Evolutionary conservation across 2,113 vertebrate genomes (phyloP), one percentile per base, ranked within the genome.

Genomic region (Benitochromis conjunctus): DNA sequence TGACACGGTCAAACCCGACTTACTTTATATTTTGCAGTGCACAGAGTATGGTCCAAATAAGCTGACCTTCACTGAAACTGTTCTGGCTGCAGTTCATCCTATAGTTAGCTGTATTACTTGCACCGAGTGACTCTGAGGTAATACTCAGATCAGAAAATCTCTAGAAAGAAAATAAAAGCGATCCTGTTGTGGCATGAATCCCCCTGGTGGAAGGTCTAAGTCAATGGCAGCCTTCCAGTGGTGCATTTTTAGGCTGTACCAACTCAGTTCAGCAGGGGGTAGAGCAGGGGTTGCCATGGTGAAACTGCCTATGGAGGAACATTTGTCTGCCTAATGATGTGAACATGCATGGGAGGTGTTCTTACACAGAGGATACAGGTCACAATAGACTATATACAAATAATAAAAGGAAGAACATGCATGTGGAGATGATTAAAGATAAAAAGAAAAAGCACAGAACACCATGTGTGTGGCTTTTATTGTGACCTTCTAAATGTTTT

Each of bases 291-390:
- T 86, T 88, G 41, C 83, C 86, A 89, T 80, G 57, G 86, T 54
- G 79, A 88, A 31, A 21, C 46, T 58, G 56, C 46, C 77, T 64
- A 60, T 64, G 56, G 58, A 86, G 87, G 53, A 53, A 83, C 55
- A 91, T 84, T 53, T 88, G 60, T 88, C 66, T 54, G 69, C 79
- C 41, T 92, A 91, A 93, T 89, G 89, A 90, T 86, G 62, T 90
- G 82, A 92, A 79, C 87, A 74, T 81, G n/a, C 4, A 10, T 56
- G 46, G 36, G 55, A 51, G 81, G 26, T 56, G 29, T 69, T 57
- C 51, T 79, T 84, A 54, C 58, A 82, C 57, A 21, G 79, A 84
- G 54, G 56, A 83, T 66, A 86, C 48, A 79, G 82, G 84, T 81
- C 88, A 85, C 79, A 77, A 13, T 3, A 82, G 62, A 74, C 79